These are phyloP conservation scores for Corbicula japonica DNA, from an alignment of 2,888 invertebrate genomes.

Conservation along the genomic window DNA sequence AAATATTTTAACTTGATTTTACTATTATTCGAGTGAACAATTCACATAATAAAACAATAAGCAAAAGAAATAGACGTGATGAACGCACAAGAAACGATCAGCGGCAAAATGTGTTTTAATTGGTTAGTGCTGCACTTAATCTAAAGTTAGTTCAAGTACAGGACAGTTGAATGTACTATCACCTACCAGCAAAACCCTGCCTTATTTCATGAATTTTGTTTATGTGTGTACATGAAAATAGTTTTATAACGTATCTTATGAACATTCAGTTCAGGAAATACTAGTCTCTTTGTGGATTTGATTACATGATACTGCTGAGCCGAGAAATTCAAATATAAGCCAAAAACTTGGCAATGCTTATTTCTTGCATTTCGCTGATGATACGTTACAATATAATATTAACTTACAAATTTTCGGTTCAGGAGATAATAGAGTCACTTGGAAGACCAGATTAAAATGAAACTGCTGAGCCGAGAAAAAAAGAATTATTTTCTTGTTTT, in stretches of 20 bases:
- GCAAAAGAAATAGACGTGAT: no score
- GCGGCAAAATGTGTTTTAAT: not conserved
- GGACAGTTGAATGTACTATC: no score
- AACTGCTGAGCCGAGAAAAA: not conserved
- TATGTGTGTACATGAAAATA: no score
- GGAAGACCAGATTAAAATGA: constrained; percentile 55
- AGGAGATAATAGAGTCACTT: constrained; percentile 32
- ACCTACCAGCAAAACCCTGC: no score
- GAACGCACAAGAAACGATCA: not conserved
- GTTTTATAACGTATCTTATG: no score
- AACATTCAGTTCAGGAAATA: no score
- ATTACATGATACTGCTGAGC: no score
- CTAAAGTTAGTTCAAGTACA: not conserved
- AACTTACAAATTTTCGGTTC: constrained; percentile 38
- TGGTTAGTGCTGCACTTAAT: not conserved
- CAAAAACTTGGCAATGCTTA: no score
- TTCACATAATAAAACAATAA: constrained; percentile 5
- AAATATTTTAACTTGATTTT: not conserved
- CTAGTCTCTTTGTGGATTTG: no score
- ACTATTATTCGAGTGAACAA: not conserved
- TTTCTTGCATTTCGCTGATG: not conserved
- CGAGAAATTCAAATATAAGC: no score
- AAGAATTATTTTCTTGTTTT: not conserved
- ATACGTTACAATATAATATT: not conserved
- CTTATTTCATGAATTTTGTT: no score